phyloP scores from a whole-genome alignment of 1,140 invertebrate genomes.

The Reticulitermes speratus region DNA sequence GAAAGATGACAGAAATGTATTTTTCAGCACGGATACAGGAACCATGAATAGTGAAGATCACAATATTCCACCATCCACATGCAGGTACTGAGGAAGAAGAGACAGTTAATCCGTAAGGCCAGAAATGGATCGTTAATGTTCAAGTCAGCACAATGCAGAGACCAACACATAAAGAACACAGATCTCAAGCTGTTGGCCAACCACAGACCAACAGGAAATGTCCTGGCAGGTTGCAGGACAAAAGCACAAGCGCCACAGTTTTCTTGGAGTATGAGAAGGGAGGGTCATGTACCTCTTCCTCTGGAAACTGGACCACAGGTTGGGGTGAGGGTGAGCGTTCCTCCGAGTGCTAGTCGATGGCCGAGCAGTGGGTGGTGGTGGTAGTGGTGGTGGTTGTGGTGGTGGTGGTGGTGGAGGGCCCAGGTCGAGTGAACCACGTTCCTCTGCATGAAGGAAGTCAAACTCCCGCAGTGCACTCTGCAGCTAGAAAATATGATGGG shows the following conservation, averaged over 20 bases:
- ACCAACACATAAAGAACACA: too few relatives aligned
- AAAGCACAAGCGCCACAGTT: not conserved
- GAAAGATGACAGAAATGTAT: too few relatives aligned
- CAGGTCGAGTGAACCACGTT: slow-evolving; percentile 47
- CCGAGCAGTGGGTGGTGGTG: slow-evolving; percentile 56
- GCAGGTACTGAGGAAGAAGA: too few relatives aligned
- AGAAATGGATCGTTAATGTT: too few relatives aligned
- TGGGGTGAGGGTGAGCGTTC: slow-evolving; percentile 68
- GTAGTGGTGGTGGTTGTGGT: too few relatives aligned
- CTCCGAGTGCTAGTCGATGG: slow-evolving; percentile 20
- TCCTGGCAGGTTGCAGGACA: not conserved
- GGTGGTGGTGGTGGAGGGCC: slow-evolving; percentile 51
- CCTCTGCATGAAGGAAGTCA: slow-evolving; percentile 82
- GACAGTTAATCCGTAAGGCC: too few relatives aligned
- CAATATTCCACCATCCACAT: too few relatives aligned
- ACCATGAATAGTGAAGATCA: too few relatives aligned
- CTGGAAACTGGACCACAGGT: slow-evolving; percentile 75
- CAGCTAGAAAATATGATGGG: slow-evolving; percentile 53
- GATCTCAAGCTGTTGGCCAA: too few relatives aligned
- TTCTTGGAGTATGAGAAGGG: not conserved
- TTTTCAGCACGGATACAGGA: too few relatives aligned
- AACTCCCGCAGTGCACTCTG: slow-evolving; percentile 82
- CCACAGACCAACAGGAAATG: too few relatives aligned
- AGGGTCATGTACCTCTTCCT: slow-evolving; percentile 63
- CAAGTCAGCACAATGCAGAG: too few relatives aligned